A percentile compares a stretch with the other conserved stretches of the same genome.
phyloP scores from a whole-genome alignment of 2,888 invertebrate species.

The Drosophila melanocephala region DNA sequence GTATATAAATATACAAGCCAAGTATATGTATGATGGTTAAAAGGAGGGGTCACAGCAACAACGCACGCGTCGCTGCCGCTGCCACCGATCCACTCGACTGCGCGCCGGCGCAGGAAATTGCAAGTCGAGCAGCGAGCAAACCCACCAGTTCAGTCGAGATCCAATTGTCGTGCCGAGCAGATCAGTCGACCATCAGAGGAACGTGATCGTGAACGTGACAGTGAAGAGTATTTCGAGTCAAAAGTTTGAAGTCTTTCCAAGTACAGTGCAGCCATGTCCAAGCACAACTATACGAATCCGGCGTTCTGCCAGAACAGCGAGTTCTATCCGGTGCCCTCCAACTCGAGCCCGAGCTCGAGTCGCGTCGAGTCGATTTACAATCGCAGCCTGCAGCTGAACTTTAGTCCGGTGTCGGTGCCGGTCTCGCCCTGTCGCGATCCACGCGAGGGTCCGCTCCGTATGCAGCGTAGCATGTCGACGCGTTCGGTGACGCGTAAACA shows the following conservation, averaged over 20 bases:
- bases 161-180: conserved; percentile 64
- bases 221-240: conserved; percentile 5
- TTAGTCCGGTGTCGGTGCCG: conserved; percentile 59
- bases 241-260: neutral
- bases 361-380: conserved; percentile 81
- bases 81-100: conserved; percentile 71
- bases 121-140: conserved; percentile 63
- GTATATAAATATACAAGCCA: conserved; percentile 36
- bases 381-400: conserved; percentile 81
- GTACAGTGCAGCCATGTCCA: conserved; percentile 82
- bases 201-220: conserved; percentile 23
- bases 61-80: conserved; percentile 46
- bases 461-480: conserved; percentile 85
- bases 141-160: conserved; percentile 65
- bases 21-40: conserved; percentile 45
- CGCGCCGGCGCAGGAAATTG: conserved; percentile 75
- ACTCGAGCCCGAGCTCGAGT: conserved; percentile 10
- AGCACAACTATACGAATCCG: conserved; percentile 90
- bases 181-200: conserved; percentile 33
- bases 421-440: conserved; percentile 64
- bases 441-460: conserved; percentile 84
- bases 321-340: conserved; percentile 85
- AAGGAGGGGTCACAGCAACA: conserved; percentile 42
- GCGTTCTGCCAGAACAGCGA: conserved; percentile 93
- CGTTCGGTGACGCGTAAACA: conserved; percentile 82